phyloP scores from a whole-genome alignment of 2,888 invertebrate species.

The Cinara cedri region DNA sequence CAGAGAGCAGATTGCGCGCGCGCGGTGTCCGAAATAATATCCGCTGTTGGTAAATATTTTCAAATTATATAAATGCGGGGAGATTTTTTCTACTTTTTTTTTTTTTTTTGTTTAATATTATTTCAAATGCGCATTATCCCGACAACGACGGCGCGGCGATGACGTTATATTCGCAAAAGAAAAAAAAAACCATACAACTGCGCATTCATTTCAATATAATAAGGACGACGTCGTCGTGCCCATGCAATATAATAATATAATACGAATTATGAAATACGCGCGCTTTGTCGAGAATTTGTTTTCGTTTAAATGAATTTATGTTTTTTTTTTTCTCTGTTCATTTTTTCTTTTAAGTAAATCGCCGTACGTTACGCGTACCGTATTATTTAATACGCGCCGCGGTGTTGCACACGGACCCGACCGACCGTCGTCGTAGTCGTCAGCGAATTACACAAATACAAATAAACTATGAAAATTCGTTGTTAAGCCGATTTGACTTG shows the following conservation, averaged over 20 bases:
- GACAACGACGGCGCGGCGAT: not conserved
- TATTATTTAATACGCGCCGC: conserved; percentile 26
- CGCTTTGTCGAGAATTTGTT: conserved; percentile 14
- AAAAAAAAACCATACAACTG: conserved; percentile 14
- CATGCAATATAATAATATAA: conserved; percentile 21
- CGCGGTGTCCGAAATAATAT: too few relatives aligned
- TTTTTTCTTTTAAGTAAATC: conserved; percentile 20
- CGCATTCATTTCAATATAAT: conserved; percentile 16
- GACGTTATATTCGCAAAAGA: conserved; percentile 1
- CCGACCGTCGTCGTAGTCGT: not conserved
- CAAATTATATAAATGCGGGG: not conserved
- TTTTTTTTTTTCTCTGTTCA: not conserved
- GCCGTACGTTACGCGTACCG: too few relatives aligned
- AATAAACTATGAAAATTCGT: not conserved
- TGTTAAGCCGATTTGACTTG: not conserved
- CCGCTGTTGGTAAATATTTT: not conserved
- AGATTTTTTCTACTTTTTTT: not conserved
- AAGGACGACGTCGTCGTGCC: too few relatives aligned
- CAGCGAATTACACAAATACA: conserved; percentile 12
- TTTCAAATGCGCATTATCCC: conserved; percentile 8
- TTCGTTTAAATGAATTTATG: not conserved
- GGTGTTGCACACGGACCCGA: too few relatives aligned
- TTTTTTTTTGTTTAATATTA: conserved; percentile 3
- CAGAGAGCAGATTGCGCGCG: conserved; percentile 41
- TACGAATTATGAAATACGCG: conserved; percentile 38